Base-by-base conservation (phyloP, 2,797 vertebrate species). In the Protosalanx chinensis region DNA sequence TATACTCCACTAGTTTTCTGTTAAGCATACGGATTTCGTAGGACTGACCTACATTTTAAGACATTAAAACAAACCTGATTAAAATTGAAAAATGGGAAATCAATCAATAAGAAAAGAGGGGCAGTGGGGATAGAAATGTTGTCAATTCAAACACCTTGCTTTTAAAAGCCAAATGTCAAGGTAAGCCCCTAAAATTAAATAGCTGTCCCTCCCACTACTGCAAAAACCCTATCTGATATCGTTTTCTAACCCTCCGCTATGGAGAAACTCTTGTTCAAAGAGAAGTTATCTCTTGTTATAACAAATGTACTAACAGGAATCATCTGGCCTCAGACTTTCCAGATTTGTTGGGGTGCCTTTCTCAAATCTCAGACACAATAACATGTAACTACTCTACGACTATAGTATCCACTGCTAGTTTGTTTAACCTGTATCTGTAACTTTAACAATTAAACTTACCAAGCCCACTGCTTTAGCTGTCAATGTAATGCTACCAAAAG, bases 11-110 rank as follows among this genome's bases (percentile, higher is more conserved):
- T 90, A 96, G 92, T 92, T 97, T 97, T 91, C 94, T 93, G 92
- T 96, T 95, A 88, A 98, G 93, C 87, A 98, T 93, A 87, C 94
- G 93, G 88, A 98, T 96, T 96, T 98, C 97, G 81, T 98, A 98
- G 88, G 95, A 96, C 89, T 98, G 97, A 95, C 96, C 97, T 98
- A 92, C 87, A 91, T 90, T 88, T 90, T 86, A 88, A 88, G 84
- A 88, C 81, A 92, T 89, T 88, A 87, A 90, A 89, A 86, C 84
- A 90, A 82, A 86, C 70, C 83, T 84, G 79, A 88, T 89, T 89
- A 87, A 86, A 88, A 88, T 2, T 30, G 73, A 85, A 84, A 86
- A 85, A 79, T 77, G 72, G 71, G 76, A 86, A 86, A 84, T 85
- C 73, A 88, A 67, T 88, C 74, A 83, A 78, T 86, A 67, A 88